A percentile compares a stretch with the other conserved stretches of the same genome.
Conservation (phyloP, 2,888 invertebrate species). For the Pantelozetes paolii region DNA sequence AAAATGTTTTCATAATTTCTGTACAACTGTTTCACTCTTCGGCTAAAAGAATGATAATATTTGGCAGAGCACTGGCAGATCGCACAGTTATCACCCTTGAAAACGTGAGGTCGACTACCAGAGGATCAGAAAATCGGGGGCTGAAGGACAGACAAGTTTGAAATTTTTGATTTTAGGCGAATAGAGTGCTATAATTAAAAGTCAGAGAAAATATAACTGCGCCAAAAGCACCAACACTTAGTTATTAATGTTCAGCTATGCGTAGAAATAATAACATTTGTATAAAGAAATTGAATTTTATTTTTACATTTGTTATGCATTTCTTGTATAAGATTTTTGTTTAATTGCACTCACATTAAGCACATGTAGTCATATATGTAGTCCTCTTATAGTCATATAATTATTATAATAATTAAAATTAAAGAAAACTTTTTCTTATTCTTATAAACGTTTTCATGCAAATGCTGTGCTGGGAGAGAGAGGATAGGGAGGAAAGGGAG, state of each 20-base stretch:
- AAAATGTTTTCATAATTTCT: background rate
- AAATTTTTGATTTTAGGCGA: background rate
- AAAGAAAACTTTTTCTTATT: background rate
- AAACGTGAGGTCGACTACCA: conserved; percentile 17
- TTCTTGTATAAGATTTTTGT: conserved; percentile 11
- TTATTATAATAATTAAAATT: background rate
- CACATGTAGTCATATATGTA: no score
- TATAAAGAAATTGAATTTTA: background rate
- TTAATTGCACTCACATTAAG: conserved; percentile 15
- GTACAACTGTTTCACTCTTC: background rate
- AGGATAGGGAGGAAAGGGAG: background rate
- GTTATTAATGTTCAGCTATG: conserved; percentile 18
- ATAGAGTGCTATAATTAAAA: conserved; percentile 8
- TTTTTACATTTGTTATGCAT: background rate
- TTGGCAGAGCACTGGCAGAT: background rate
- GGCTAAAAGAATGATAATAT: background rate
- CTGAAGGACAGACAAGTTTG: background rate
- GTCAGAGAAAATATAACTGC: background rate
- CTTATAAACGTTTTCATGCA: background rate
- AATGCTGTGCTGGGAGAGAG: background rate
- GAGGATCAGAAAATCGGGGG: background rate
- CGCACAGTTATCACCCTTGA: background rate
- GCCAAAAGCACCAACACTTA: background rate
- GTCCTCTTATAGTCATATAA: background rate
- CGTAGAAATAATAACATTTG: conserved; percentile 29